phyloP scores from a whole-genome alignment of 1,140 invertebrate species.

The Trichonephila inaurata region DNA sequence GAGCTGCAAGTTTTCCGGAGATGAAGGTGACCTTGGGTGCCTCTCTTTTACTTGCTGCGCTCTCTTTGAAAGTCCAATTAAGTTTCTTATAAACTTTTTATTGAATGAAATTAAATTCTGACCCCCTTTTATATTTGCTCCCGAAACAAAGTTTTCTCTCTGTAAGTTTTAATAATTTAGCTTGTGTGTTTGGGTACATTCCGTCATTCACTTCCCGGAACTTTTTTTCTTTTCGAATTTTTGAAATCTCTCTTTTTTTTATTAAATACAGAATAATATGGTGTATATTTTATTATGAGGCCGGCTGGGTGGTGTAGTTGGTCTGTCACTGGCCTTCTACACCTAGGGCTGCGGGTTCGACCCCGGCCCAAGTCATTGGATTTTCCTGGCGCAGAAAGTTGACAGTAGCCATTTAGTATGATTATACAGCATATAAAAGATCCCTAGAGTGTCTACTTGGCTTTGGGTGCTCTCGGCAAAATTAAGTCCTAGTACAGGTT shows the following conservation, averaged over 20 bases:
- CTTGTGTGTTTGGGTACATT: not conserved
- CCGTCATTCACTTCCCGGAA: not conserved
- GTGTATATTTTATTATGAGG: too few species aligned
- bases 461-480: too few species aligned
- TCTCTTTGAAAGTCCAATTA: not conserved
- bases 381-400: too few species aligned
- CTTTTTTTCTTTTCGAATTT: not conserved
- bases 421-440: too few species aligned
- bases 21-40: not conserved
- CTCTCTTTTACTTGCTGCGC: not conserved
- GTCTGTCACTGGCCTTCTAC: too few species aligned
- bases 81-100: conserved; percentile 7
- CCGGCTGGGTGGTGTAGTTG: too few species aligned
- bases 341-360: too few species aligned
- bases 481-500: too few species aligned
- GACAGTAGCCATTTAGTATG: too few species aligned
- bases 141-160: not conserved
- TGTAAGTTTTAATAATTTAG: not conserved
- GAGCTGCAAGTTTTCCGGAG: not conserved
- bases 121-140: not conserved
- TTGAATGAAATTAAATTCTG: not conserved
- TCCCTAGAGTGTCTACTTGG: too few species aligned
- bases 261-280: not conserved
- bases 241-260: not conserved
- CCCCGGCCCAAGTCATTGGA: too few species aligned